A percentile compares a stretch with the other conserved stretches of the same genome.
These are phyloP conservation scores for Eupithecia abbreviata DNA, from an alignment of 2,888 invertebrate species.

Conservation along the genomic window DNA sequence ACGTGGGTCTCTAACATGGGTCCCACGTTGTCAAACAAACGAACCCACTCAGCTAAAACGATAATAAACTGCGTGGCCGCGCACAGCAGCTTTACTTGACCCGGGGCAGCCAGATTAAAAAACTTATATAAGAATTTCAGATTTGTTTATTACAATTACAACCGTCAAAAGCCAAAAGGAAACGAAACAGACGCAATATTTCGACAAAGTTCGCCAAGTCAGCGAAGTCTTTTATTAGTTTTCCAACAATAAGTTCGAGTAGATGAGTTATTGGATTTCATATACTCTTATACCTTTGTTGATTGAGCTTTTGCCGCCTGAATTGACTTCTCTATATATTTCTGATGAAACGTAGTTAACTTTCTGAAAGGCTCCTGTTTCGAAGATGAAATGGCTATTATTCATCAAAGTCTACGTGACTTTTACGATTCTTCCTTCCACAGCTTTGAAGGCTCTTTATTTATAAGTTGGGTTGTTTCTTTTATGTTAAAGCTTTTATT, in stretches of 20 bases:
- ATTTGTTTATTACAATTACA: constrained; percentile 6
- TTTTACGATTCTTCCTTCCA: background rate
- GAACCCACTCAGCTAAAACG: too few relatives aligned
- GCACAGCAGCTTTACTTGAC: background rate
- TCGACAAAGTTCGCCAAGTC: constrained; percentile 17
- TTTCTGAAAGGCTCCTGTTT: background rate
- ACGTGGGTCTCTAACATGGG: too few relatives aligned
- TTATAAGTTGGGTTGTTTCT: background rate
- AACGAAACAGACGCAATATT: constrained; percentile 17
- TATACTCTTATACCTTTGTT: constrained; percentile 23
- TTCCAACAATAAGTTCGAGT: constrained; percentile 29
- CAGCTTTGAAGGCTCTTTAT: background rate
- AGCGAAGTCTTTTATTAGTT: constrained; percentile 33
- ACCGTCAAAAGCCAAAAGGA: constrained; percentile 16
- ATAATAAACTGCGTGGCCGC: too few relatives aligned
- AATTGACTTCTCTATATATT: constrained; percentile 1
- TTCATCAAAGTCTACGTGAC: background rate
- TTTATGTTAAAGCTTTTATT: background rate
- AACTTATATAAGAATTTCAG: constrained; percentile 9
- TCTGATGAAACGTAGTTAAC: constrained; percentile 1
- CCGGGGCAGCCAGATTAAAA: background rate
- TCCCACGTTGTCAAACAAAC: too few relatives aligned
- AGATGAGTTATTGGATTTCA: constrained; percentile 38
- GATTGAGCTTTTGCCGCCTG: constrained; percentile 28
- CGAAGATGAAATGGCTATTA: background rate